A percentile compares a stretch with the other conserved stretches of the same genome.
Conservation (phyloP, 2,888 invertebrate genomes). For the Charanyca ferruginea region DNA sequence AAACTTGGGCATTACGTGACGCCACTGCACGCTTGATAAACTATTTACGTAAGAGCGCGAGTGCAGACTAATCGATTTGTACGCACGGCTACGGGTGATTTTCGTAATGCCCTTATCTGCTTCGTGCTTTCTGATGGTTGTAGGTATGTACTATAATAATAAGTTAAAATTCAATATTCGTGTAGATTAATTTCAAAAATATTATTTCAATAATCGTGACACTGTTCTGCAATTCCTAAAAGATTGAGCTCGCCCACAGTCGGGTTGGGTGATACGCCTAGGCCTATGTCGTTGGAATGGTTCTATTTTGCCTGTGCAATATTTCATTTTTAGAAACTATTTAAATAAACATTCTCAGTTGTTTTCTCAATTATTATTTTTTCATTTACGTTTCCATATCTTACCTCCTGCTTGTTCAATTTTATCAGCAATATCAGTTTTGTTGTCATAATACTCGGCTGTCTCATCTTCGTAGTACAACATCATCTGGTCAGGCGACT, state of each 20-base stretch:
- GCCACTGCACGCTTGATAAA: constrained; percentile 85
- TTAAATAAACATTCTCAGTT: background rate
- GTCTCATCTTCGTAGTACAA: constrained; percentile 79
- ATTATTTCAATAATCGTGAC: constrained; percentile 14
- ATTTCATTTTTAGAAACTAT: too few relatives aligned
- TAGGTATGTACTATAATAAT: constrained; percentile 69
- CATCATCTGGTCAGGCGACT: constrained; percentile 79
- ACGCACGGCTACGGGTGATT: constrained; percentile 85
- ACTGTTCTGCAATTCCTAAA: background rate
- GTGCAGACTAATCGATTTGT: constrained; percentile 87
- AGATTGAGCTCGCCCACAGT: too few relatives aligned
- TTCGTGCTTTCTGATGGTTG: constrained; percentile 72
- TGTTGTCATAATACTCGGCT: constrained; percentile 77
- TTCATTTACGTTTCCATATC: background rate
- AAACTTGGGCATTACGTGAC: constrained; percentile 86
- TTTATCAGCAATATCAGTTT: constrained; percentile 76
- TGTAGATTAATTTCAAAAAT: constrained; percentile 42
- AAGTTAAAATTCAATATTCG: constrained; percentile 69
- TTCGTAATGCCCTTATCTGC: constrained; percentile 87
- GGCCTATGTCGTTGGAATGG: background rate
- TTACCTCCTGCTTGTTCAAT: constrained; percentile 82
- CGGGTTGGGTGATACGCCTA: too few relatives aligned
- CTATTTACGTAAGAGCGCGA: constrained; percentile 85
- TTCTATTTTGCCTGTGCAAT: too few relatives aligned
- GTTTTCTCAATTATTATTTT: background rate